Evolutionary conservation across 2,797 vertebrate genomes (phyloP), one percentile per base, ranked within the genome.

Genomic region (Hemibagrus guttatus): DNA sequence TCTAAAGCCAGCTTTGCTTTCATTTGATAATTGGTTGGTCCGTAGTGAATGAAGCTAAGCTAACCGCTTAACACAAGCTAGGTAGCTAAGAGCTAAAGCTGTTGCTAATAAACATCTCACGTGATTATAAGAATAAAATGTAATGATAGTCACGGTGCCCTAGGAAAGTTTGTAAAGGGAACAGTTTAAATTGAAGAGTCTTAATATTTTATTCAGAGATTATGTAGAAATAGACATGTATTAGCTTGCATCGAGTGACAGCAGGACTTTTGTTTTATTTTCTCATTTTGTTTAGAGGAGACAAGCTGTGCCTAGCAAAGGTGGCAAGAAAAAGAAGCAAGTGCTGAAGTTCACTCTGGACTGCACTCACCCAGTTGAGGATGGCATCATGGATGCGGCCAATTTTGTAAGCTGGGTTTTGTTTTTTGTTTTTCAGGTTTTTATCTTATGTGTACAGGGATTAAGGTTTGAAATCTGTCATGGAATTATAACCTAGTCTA

Each of bases 281-380:
- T 64, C 59, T 14, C 89, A 14, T 2, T 58, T 1, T 11, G 3
- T 26, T 69, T 12, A 97, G 96, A 97, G 96, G 90, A 97, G 96
- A 91, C 97, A 97, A 87, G 92, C 59, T 0, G 74, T 91, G 4
- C 89, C 90, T 61, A 84, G 80, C n/a, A 97, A 97, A 91, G 96
- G 96, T 86, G 95, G 96, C 90, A 97, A 97, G 93, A 97, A 97
- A 91, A 97, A 97, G 94, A 97, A 97, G 94, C 97, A 97, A 79
- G 94, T 97, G 84, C 85, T 97, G 90, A 97, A 97, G 90, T 97
- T 97, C 80, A 97, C 97, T 0, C 92, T 97, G 85, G 97, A 97
- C 88, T 97, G 97, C 79, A 97, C 97, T 21, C 97, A 97, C 86
- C 97, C 97, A 0, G 97, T 97, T 4, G 97, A 97, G 93, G 97